Conservation (phyloP, 2,888 invertebrate genomes). For the Ormia ochracea region DNA sequence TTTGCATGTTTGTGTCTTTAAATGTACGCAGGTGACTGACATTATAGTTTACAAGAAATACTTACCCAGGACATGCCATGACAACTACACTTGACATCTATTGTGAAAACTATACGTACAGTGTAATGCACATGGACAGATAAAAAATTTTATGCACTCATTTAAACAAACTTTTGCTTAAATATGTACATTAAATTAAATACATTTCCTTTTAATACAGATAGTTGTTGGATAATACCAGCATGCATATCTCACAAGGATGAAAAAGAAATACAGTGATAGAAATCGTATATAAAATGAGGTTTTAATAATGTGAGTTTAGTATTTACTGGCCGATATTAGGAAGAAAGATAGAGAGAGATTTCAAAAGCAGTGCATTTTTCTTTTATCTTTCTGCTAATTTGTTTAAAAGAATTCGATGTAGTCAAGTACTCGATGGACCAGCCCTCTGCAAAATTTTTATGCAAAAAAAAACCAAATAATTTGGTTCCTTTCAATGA, state of each 20-base stretch:
- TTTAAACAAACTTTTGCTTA: constrained; percentile 10
- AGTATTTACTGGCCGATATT: too few species aligned
- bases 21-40: constrained; percentile 24
- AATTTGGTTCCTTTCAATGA: too few species aligned
- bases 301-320: too few species aligned
- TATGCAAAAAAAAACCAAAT: too few species aligned
- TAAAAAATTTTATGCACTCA: not conserved
- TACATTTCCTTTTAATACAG: not conserved
- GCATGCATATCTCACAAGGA: not conserved
- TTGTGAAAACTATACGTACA: constrained; percentile 24
- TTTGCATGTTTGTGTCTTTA: not conserved
- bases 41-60: constrained; percentile 26
- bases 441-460: too few species aligned
- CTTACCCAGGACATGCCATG: constrained; percentile 31
- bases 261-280: too few species aligned
- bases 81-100: constrained; percentile 52
- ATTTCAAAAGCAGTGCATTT: too few species aligned
- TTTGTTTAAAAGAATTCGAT: too few species aligned
- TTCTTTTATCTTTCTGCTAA: too few species aligned
- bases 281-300: too few species aligned
- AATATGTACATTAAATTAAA: constrained; percentile 37
- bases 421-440: too few species aligned
- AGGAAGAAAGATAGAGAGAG: too few species aligned
- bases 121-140: not conserved
- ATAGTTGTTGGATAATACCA: not conserved